Evolutionary conservation across 2,113 vertebrate genomes (phyloP), one percentile per base, ranked within the genome.

Genomic region (Fukomys damarensis): DNA sequence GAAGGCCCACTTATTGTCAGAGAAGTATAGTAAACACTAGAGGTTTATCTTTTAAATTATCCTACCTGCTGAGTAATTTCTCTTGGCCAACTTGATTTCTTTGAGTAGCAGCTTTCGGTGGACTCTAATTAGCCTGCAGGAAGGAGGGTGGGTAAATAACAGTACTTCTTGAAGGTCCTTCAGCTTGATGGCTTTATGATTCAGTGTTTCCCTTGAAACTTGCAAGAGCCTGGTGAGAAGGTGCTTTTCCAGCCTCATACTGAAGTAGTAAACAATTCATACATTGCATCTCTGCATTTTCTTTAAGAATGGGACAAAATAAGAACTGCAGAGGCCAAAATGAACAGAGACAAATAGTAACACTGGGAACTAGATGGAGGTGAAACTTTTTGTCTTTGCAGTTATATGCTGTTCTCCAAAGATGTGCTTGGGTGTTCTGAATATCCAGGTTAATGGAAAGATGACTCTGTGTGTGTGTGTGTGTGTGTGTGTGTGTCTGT

Each of bases 1-100:
- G 85, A 96, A 91, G n/a, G 54, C 41, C 46, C 38, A 94, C 4
- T 79, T 93, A 72, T 89, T 96, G 56, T 49, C 81, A 85, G 74
- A 93, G 58, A 81, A 94, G 2, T 76, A 12, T 70, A 61, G 54
- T 68, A 30, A 93, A 72, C 43, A 82, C 56, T 26, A 86, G 61
- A 97, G 30, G 86, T 89, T 93, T n/a, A 81, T 84, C 41, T 93
- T 96, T 93, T 76, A 86, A 95, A 85, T 72, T 35, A 59, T 87
- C 41, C 41, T 93, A 12, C 86, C 28, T 89, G 68, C 54, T 92
- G 19, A 46, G 61, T 63, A 66, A 83, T 95, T 85, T 96, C 13
- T 89, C 35, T 63, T 41, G 38, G 74, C 43, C 65, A 90, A 28
- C 87, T 88, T 95, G 49, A 92, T 91, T 72, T 96, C 77, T 91